phyloP scores from a whole-genome alignment of 2,888 invertebrate species.

The Mythimna ferrago region DNA sequence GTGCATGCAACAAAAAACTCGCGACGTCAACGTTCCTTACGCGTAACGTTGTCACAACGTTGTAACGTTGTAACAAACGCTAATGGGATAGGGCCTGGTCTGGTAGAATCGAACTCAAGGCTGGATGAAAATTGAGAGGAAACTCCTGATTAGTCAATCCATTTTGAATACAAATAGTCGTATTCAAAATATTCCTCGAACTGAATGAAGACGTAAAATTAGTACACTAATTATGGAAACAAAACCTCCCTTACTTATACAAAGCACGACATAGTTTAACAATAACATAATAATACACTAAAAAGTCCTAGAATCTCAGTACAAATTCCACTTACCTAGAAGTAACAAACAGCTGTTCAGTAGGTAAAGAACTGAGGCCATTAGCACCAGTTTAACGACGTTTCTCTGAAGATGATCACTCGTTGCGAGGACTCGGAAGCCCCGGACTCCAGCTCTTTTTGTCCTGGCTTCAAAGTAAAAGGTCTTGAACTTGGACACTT shows the following conservation, averaged over 20 bases:
- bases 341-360: constrained; percentile 27
- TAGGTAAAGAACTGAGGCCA: constrained; percentile 12
- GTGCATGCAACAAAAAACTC: too few relatives aligned
- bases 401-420: constrained; percentile 51
- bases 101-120: too few relatives aligned
- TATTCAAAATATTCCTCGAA: too few relatives aligned
- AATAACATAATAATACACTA: background rate
- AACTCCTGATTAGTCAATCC: too few relatives aligned
- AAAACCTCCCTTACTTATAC: background rate
- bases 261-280: background rate
- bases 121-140: too few relatives aligned
- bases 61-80: too few relatives aligned
- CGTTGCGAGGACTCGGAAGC: constrained; percentile 23
- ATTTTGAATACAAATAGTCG: too few relatives aligned
- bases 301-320: background rate
- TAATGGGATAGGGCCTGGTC: too few relatives aligned
- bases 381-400: constrained; percentile 47
- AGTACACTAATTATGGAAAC: too few relatives aligned
- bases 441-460: constrained; percentile 19
- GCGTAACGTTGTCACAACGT: too few relatives aligned
- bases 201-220: too few relatives aligned
- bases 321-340: background rate
- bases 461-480: constrained; percentile 12
- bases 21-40: too few relatives aligned
- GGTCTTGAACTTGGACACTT: constrained; percentile 33